Base-by-base conservation (phyloP, 2,888 invertebrate species). In the Hirtodrosophila alboralis region DNA sequence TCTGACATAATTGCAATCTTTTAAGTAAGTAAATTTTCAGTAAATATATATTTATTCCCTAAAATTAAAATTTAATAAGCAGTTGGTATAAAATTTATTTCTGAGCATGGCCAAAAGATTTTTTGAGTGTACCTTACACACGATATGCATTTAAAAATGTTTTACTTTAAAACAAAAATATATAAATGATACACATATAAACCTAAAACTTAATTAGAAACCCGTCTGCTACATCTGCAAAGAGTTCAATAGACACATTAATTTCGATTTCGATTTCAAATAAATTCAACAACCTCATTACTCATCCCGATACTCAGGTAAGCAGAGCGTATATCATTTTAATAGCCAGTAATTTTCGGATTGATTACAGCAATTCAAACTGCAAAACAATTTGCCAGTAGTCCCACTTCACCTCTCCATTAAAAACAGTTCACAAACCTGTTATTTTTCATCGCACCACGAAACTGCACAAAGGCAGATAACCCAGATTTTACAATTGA, bases 291-390 rank as follows among this genome's bases (percentile, higher is more conserved):
- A 53, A 45, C 52, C 72, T 21, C 18, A 18, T 18, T 18, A 23
- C 23, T 8, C 6, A 23, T 6, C 1, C 8, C 8, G 23, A 23
- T 10, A 9, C 16, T 45, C 26, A 57, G 57, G 52, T 68, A 65
- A 67, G 54, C 47, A 48, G 44, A 65, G 38, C 61, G 63, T 84
- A 76, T 73, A 80, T 84, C 77, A 77, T 73, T 80, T 84, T 75
- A 80, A 80, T 69, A 77, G 77, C 57, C 54, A 23, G 74, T 74
- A 68, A 80, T 77, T 80, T 62, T 30, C 12, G 53, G 58, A 80
- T 84, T 84, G 84, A 84, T 73, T 56, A 77, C 62, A 59, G 63
- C 56, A 53, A 64, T 76, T 77, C 64, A 45, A 76, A 61, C 77
- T 69, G 60, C 62, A 70, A 75, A 84, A 75, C 76, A 79, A 84